Evolutionary conservation across 2,797 vertebrate species (phyloP), one percentile per base, ranked within the genome.

Genomic region (Crenichthys baileyi): DNA sequence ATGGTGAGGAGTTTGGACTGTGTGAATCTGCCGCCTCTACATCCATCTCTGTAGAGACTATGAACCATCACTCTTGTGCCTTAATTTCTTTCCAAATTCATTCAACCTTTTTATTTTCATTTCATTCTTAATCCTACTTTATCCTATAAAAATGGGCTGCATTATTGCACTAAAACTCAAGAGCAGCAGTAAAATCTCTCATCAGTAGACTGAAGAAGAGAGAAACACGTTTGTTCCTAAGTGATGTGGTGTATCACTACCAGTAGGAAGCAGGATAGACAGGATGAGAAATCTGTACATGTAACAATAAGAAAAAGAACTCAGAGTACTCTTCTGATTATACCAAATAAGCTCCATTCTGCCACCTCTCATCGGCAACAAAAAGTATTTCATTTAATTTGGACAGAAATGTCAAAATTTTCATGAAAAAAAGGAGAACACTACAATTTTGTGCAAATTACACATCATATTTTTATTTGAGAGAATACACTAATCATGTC

Each of bases 251-350:
- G 67, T 71, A 55, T 87, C 18, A 68, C 76, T 60, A 65, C 53
- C 72, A 39, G 68, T 11, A 50, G 73, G 18, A 48, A 63, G 24
- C 53, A 51, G 74, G 18, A 9, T 46, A 73, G 58, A 67, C 5
- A 58, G 7, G 7, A 53, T 31, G 55, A 22, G 50, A 68, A 65
- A 29, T 13, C 12, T 41, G 20, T 46, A 16, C 31, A 72, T 31
- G 70, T 75, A 41, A 67, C 20, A 67, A 22, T 24, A 61, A 82
- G 31, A 58, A 77, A 76, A 83, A 31, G 7, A 79, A 86, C 75
- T 70, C 11, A 65, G 82, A 89, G 78, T 39, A 56, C 12, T 61
- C 24, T 77, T 68, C 29, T 60, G 70, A 91, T 91, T 78, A 83
- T 73, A 77, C 77, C 73, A 70, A 88, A 80, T 79, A 82, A 78